phyloP scores from a whole-genome alignment of 1,140 invertebrate species.

The Drosophila murphyi region DNA sequence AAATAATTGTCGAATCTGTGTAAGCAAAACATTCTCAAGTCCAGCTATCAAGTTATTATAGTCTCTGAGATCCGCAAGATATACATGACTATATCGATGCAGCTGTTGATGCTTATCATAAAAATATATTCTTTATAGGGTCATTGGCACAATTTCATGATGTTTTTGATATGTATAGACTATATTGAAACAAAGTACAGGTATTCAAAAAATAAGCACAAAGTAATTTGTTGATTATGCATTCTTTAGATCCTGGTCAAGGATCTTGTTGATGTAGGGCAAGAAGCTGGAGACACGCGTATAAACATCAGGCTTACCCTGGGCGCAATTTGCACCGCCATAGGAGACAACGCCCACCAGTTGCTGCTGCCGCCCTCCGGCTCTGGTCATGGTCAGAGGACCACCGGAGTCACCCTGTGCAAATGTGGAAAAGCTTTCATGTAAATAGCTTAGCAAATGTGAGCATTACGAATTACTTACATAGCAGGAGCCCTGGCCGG shows the following conservation, averaged over 20 bases:
- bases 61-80: too few species aligned
- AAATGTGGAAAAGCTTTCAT: background rate
- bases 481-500: conserved; percentile 84
- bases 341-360: conserved; percentile 90
- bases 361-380: conserved; percentile 38
- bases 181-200: background rate
- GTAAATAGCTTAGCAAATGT: background rate
- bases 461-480: conserved; percentile 45
- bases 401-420: conserved; percentile 90
- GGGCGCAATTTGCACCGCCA: conserved; percentile 86
- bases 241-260: conserved; percentile 60
- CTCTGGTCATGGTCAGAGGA: conserved; percentile 85
- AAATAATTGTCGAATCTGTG: too few species aligned
- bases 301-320: conserved; percentile 79
- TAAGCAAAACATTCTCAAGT: too few species aligned
- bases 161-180: background rate
- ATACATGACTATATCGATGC: too few species aligned
- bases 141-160: too few species aligned
- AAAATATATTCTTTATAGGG: too few species aligned
- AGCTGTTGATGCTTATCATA: too few species aligned
- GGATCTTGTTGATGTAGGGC: conserved; percentile 70
- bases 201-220: background rate
- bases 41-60: too few species aligned
- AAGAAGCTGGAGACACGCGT: conserved; percentile 80
- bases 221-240: conserved; percentile 50